These are phyloP conservation scores for Cololabis saira DNA, from an alignment of 2,113 vertebrate genomes.

Conservation along the genomic window DNA sequence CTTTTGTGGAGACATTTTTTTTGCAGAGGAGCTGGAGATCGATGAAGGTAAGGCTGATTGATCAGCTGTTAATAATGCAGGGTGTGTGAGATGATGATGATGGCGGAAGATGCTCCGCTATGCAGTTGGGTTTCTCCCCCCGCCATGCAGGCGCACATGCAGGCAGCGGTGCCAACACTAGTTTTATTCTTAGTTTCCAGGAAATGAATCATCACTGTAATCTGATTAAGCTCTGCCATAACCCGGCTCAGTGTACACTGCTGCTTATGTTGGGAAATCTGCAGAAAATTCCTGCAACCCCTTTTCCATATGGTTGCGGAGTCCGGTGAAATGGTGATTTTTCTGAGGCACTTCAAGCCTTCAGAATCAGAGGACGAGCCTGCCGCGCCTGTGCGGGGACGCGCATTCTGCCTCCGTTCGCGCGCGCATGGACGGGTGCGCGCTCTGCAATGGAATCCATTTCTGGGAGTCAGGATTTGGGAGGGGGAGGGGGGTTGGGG, in stretches of 20 bases:
- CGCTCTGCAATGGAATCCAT: constrained; percentile 31
- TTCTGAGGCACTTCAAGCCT: no score
- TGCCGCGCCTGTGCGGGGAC: neutral
- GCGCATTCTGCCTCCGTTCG: constrained; percentile 26
- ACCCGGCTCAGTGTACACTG: constrained; percentile 15
- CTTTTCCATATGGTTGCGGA: neutral
- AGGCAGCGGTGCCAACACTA: constrained; percentile 33
- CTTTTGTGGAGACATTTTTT: no score
- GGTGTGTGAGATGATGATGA: constrained; percentile 45
- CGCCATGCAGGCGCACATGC: neutral
- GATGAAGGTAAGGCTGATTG: constrained; percentile 62
- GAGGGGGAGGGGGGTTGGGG: no score
- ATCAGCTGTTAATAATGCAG: constrained; percentile 39
- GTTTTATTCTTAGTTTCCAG: constrained; percentile 47
- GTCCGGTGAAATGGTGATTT: neutral
- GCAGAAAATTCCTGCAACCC: constrained; percentile 1
- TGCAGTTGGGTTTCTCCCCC: no score
- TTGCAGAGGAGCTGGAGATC: constrained; percentile 35
- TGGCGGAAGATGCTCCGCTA: constrained; percentile 42
- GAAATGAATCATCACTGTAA: constrained; percentile 58
- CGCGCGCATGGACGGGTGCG: constrained; percentile 1
- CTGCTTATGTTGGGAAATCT: neutral
- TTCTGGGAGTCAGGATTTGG: constrained; percentile 19
- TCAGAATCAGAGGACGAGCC: no score
- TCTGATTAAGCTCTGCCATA: constrained; percentile 43